phyloP scores from a whole-genome alignment of 2,797 vertebrate genomes.

The Ctenochaetus hawaiiensis region DNA sequence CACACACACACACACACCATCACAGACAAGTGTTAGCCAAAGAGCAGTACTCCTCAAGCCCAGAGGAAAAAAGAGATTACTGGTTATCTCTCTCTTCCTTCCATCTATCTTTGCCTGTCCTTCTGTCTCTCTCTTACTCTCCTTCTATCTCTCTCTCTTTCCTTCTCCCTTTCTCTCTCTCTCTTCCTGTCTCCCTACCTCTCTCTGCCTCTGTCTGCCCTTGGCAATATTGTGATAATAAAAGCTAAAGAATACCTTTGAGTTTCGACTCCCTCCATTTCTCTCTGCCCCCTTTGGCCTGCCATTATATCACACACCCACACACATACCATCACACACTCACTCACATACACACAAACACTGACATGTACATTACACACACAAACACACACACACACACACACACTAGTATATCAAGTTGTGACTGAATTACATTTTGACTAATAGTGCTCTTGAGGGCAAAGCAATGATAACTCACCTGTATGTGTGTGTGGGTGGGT shows the following conservation, averaged over 20 bases:
- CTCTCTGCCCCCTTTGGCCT: conserved; percentile 75
- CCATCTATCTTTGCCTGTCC: conserved; percentile 59
- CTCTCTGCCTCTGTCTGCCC: conserved; percentile 53
- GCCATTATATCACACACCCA: conserved; percentile 74
- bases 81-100: conserved; percentile 59
- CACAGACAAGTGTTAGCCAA: conserved; percentile 21
- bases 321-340: conserved; percentile 15
- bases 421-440: conserved; percentile 84
- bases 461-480: conserved; percentile 81
- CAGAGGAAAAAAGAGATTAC: conserved; percentile 59
- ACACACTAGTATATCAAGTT: conserved; percentile 77
- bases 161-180: conserved; percentile 41
- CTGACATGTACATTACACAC: conserved; percentile 4
- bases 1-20: neutral
- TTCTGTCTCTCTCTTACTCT: conserved; percentile 10
- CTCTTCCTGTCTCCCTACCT: conserved; percentile 29
- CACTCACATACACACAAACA: conserved; percentile 8
- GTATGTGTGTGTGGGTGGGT: conserved; percentile 32
- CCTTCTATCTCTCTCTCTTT: conserved; percentile 36
- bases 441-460: conserved; percentile 83
- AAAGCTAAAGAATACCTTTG: conserved; percentile 82
- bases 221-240: conserved; percentile 77
- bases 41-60: conserved; percentile 51
- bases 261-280: conserved; percentile 78
- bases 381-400: conserved; percentile 32